Percentiles rank a stretch among this genome's conserved stretches.
phyloP scores from a whole-genome alignment of 2,888 invertebrate species.

The Meliscaeva auricollis region DNA sequence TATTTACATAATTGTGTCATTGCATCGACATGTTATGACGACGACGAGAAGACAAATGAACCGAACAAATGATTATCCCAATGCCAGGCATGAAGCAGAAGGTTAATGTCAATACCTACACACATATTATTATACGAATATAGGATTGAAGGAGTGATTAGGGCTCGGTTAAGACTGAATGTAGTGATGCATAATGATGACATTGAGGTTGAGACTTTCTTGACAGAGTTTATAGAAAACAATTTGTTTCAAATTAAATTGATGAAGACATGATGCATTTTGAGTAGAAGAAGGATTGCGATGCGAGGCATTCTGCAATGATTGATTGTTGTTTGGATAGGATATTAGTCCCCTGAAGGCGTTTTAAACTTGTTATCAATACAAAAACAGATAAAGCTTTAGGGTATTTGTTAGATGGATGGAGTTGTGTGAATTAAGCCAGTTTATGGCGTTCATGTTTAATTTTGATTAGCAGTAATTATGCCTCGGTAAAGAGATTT shows the following conservation, averaged over 20 bases:
- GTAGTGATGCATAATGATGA: constrained; percentile 42
- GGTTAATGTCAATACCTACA: constrained; percentile 63
- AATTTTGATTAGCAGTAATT: no score
- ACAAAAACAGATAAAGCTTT: background rate
- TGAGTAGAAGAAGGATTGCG: background rate
- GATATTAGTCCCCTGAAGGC: background rate
- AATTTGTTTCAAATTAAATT: constrained; percentile 34
- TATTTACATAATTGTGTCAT: constrained; percentile 72
- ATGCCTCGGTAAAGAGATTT: no score
- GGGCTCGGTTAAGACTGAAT: constrained; percentile 40
- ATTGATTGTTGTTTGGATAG: constrained; percentile 43
- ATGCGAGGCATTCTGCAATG: constrained; percentile 4
- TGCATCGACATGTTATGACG: constrained; percentile 30
- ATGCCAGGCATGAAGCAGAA: constrained; percentile 29
- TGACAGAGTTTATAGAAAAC: background rate
- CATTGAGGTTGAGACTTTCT: background rate
- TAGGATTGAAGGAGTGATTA: constrained; percentile 59
- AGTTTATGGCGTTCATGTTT: no score
- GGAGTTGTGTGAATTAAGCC: no score
- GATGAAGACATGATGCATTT: constrained; percentile 28
- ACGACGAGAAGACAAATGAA: constrained; percentile 56
- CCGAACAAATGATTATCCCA: constrained; percentile 57
- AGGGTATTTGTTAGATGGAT: no score
- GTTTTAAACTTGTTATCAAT: constrained; percentile 26
- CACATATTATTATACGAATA: background rate